Evolutionary conservation across 2,797 vertebrate genomes (phyloP).

Genomic region (Myripristis murdjan): DNA sequence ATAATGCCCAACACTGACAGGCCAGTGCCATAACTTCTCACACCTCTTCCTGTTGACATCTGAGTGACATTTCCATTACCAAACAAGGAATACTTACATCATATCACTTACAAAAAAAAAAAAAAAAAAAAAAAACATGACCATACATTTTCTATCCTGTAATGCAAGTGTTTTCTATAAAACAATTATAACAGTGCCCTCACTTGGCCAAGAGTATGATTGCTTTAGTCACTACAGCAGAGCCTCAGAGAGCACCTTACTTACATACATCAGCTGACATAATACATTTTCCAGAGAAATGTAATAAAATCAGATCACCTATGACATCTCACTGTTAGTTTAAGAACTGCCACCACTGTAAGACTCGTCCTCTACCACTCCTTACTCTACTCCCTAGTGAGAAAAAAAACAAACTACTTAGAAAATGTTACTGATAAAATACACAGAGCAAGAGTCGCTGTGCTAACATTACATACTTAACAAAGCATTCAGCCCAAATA

Average conservation of each 20-base stretch:
- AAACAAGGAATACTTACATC: constrained; percentile 32
- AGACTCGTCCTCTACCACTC: too few species aligned
- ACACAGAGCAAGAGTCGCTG: too few species aligned
- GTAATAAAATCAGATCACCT: too few species aligned
- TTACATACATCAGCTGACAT: background rate
- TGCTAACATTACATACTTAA: too few species aligned
- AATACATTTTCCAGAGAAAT: too few species aligned
- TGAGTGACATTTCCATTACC: constrained; percentile 42
- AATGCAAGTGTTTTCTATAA: constrained; percentile 6
- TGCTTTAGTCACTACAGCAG: background rate
- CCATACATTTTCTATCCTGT: background rate
- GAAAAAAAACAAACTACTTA: too few species aligned
- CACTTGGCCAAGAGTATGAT: background rate
- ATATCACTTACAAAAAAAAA: background rate
- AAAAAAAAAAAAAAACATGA: too few species aligned
- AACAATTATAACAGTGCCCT: constrained; percentile 7
- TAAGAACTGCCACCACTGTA: too few species aligned
- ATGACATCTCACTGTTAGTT: too few species aligned
- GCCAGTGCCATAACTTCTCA: constrained; percentile 2
- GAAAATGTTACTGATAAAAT: too few species aligned
- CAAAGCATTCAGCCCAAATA: too few species aligned
- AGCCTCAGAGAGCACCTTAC: background rate
- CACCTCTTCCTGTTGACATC: constrained; percentile 10
- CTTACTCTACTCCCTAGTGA: too few species aligned
- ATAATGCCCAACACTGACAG: constrained; percentile 27